Evolutionary conservation across 2,797 vertebrate species (phyloP), one percentile per base, ranked within the genome.

Genomic region (Yasuhikotakia modesta): DNA sequence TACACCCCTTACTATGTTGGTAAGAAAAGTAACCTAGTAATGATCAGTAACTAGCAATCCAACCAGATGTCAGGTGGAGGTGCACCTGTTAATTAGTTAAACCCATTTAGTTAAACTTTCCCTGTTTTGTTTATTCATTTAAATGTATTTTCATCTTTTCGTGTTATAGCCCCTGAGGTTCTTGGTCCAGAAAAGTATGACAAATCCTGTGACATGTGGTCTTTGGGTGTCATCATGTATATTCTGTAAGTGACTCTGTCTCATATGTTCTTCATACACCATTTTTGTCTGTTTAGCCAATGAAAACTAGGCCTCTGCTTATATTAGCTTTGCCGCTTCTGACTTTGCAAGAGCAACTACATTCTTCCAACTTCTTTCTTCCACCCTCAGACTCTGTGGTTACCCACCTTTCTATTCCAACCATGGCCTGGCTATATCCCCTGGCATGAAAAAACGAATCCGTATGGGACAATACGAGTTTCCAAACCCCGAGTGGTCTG

Each of bases 121-220:
- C 39, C 22, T 17, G 48, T 1, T 11, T n/a, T 67, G 76, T 52
- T 17, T 30, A 1, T 22, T 21, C 50, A 19, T 72, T 14, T 65
- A 17, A 14, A 5, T 63, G 50, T 11, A 35, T 53, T 22, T 73
- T 67, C 13, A 78, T 50, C n/a, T 73, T 68, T 69, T 70, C 24
- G 70, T 68, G 79, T 39, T 67, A 17, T 53, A 98, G 97, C 97
- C 86, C 97, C 97, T 0, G 97, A 99, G 84, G 97, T 99, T 83
- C 91, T 99, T 78, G 97, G 97, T 43, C 97, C 97, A 0, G 97
- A 98, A 89, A 99, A 98, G 86, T 99, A 99, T 12, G 97, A 99
- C 91, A 99, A 99, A 87, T 99, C 97, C 67, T 99, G 97, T 82
- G 97, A 99, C 90, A 99, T 99, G 97, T 99, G 97, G 97, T 99